These are phyloP conservation scores for Casuarius casuarius DNA, from an alignment of 2,113 vertebrate species.

Conservation along the genomic window DNA sequence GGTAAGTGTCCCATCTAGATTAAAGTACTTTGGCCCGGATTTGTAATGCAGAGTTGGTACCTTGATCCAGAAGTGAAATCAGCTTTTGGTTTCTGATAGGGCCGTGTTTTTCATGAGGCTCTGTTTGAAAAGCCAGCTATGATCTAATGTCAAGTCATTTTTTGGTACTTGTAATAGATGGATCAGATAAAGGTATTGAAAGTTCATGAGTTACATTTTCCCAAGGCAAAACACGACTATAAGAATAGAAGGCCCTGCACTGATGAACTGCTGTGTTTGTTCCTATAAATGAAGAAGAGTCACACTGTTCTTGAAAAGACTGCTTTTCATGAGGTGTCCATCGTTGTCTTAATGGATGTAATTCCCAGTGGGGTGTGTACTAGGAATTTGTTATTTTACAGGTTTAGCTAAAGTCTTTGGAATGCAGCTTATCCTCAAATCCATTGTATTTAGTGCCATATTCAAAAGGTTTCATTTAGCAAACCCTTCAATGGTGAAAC, in stretches of 20 bases:
- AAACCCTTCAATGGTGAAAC: neutral
- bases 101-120: neutral
- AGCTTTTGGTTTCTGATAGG: neutral
- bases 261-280: neutral
- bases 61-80: conserved; percentile 1
- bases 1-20: neutral
- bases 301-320: neutral
- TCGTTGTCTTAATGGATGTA: neutral
- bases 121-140: neutral
- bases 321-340: neutral
- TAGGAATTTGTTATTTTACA: neutral
- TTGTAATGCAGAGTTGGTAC: neutral
- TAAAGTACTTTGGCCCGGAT: neutral
- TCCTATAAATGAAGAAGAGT: neutral
- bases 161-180: neutral
- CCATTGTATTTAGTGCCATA: neutral
- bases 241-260: neutral
- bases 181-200: neutral
- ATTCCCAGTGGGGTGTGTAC: neutral
- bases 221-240: neutral
- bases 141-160: neutral
- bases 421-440: neutral
- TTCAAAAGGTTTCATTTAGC: neutral
- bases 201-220: neutral
- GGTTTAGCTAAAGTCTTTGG: neutral